Evolutionary conservation across 1,140 invertebrate genomes (phyloP).

Genomic region (Antheraea mylitta): DNA sequence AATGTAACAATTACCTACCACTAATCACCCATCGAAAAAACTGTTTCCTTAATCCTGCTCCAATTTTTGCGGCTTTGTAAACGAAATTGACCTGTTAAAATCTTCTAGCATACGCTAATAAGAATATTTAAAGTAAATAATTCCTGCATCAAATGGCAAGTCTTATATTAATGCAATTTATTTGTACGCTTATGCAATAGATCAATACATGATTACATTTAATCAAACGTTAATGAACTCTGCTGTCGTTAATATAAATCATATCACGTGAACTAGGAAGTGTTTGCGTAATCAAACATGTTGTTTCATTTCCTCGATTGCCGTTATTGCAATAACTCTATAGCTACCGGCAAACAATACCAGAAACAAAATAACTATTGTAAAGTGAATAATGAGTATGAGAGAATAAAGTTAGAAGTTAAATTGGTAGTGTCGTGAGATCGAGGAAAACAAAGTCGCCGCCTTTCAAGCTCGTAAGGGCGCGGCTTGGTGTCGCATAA

Average conservation of each 20-base stretch:
- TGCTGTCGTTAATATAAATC: constrained; percentile 13
- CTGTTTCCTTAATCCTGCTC: not conserved
- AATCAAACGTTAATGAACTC: not conserved
- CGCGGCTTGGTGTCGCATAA: constrained; percentile 29
- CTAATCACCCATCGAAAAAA: not conserved
- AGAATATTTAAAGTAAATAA: not conserved
- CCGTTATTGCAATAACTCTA: not conserved
- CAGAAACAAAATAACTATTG: constrained; percentile 52
- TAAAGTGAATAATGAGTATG: constrained; percentile 45
- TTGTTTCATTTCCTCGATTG: constrained; percentile 24
- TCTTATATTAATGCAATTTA: not conserved
- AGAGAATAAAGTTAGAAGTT: constrained; percentile 50
- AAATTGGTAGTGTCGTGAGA: constrained; percentile 57
- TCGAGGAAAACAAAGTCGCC: constrained; percentile 47
- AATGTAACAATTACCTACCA: not conserved
- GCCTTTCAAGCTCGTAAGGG: constrained; percentile 11
- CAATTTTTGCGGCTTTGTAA: not conserved
- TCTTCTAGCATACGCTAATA: not conserved
- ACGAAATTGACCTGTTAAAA: not conserved
- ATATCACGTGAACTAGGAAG: constrained; percentile 17
- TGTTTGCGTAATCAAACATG: constrained; percentile 11
- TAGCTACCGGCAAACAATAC: constrained; percentile 31
- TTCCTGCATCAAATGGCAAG: not conserved
- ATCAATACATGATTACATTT: not conserved
- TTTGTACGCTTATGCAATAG: not conserved